phyloP scores from a whole-genome alignment of 2,888 invertebrate genomes.

The Parasteatoda lunata region DNA sequence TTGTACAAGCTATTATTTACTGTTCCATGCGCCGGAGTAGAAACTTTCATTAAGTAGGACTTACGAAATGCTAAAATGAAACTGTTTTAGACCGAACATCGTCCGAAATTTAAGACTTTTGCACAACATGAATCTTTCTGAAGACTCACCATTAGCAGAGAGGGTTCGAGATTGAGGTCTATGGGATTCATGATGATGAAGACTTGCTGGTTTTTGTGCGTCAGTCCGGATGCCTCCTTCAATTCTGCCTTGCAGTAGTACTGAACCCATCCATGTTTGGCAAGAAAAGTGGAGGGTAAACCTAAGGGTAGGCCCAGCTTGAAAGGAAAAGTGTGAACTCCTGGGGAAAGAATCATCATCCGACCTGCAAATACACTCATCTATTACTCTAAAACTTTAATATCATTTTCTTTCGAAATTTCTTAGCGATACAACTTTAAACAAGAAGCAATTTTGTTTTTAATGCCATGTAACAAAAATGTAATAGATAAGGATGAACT shows the following conservation, averaged over 20 bases:
- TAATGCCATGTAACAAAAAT: no score
- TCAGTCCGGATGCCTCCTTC: constrained; percentile 89
- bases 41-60: no score
- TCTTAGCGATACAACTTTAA: no score
- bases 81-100: no score
- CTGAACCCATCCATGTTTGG: constrained; percentile 97
- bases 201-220: constrained; percentile 95
- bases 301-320: constrained; percentile 92
- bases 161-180: constrained; percentile 91
- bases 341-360: constrained; percentile 83
- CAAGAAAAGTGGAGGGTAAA: constrained; percentile 92
- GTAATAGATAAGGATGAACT: no score
- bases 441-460: no score
- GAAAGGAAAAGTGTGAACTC: constrained; percentile 95
- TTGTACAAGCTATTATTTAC: no score
- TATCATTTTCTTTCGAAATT: no score
- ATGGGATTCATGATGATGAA: constrained; percentile 97
- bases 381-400: neutral
- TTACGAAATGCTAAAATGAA: no score
- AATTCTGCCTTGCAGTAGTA: constrained; percentile 94
- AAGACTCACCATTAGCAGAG: constrained; percentile 84
- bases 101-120: no score
- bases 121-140: no score
- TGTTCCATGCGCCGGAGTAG: no score
- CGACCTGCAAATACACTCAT: constrained; percentile 27